A percentile compares a stretch with the other conserved stretches of the same genome.
These are phyloP conservation scores for Troilus luridus DNA, from an alignment of 2,888 invertebrate species.

Conservation along the genomic window DNA sequence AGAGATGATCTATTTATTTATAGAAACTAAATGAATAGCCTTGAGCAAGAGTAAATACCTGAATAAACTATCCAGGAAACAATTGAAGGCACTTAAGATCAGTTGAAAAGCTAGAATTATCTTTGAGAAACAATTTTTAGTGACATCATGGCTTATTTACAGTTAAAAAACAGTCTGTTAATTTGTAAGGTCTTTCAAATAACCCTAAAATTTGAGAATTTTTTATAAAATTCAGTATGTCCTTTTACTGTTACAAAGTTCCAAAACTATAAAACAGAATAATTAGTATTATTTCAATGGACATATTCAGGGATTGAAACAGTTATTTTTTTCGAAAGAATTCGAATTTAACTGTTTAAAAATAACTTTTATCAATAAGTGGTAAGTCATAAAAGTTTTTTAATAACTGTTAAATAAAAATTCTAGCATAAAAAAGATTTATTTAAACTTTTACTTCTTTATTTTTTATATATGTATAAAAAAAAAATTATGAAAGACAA, in stretches of 20 bases:
- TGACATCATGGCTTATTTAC: neutral
- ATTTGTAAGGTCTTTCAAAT: neutral
- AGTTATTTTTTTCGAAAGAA: no score
- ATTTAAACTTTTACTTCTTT: no score
- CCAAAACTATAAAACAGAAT: neutral
- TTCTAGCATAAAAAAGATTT: no score
- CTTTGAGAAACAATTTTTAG: neutral
- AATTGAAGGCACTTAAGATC: conserved; percentile 31
- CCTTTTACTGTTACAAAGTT: neutral
- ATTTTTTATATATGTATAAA: no score
- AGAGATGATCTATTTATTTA: neutral
- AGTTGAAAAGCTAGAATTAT: conserved; percentile 23
- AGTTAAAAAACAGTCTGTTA: neutral
- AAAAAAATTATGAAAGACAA: neutral
- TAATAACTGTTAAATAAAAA: no score
- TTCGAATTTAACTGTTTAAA: no score
- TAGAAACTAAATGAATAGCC: neutral
- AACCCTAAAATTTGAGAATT: neutral
- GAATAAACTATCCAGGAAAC: conserved; percentile 4
- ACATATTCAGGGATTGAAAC: neutral
- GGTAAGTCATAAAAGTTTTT: no score
- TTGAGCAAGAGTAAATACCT: conserved; percentile 28
- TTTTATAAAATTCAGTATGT: neutral
- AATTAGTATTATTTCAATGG: neutral
- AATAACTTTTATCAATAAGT: no score